Conservation (phyloP, 2,797 vertebrate genomes). For the Echiichthys vipera region DNA sequence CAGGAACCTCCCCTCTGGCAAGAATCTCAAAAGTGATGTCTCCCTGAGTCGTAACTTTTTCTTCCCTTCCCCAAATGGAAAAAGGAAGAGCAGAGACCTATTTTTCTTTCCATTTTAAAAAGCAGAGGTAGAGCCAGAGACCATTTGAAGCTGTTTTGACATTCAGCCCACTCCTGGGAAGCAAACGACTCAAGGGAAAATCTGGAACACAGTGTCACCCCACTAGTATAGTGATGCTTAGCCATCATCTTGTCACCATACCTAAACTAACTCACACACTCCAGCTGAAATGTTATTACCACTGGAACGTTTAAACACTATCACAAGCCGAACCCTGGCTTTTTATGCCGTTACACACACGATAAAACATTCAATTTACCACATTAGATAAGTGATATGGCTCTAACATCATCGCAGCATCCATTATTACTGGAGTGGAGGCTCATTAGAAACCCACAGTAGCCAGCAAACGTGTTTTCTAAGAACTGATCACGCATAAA, state of each 20-base stretch:
- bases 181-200: background rate
- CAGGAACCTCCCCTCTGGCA: conserved; percentile 19
- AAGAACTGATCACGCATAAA: conserved; percentile 5
- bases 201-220: background rate
- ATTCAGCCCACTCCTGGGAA: background rate
- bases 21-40: conserved; percentile 14
- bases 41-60: background rate
- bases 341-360: background rate
- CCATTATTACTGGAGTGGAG: background rate
- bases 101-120: conserved; percentile 12
- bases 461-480: background rate
- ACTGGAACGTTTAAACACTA: background rate
- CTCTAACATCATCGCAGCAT: background rate
- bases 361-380: background rate
- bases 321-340: background rate
- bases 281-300: background rate
- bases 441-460: conserved; percentile 5
- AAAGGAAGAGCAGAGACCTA: background rate
- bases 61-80: background rate
- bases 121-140: background rate
- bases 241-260: background rate
- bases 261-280: background rate
- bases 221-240: background rate
- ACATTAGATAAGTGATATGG: too few relatives aligned
- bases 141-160: background rate